Conservation (phyloP, 1,140 invertebrate genomes). For the Eumaeus atala region DNA sequence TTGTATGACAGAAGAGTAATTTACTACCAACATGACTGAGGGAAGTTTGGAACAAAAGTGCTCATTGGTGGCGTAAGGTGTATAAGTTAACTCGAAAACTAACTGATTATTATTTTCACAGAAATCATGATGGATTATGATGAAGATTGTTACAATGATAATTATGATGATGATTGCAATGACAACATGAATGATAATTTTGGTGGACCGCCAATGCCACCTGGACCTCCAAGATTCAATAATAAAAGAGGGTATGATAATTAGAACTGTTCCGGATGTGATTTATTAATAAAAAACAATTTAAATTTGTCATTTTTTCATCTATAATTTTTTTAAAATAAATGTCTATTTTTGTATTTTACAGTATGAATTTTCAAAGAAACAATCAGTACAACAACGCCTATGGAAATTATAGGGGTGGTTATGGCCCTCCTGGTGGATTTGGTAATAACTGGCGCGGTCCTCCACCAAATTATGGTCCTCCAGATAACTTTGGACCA, state of each 20-base stretch:
- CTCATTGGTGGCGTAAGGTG: too few relatives aligned
- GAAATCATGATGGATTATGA: neutral
- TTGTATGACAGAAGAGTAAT: too few relatives aligned
- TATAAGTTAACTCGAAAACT: too few relatives aligned
- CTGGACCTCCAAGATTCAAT: neutral
- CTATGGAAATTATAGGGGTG: slow-evolving; percentile 48
- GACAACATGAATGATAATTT: slow-evolving; percentile 1
- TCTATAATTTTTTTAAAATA: neutral
- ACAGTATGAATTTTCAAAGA: slow-evolving; percentile 16
- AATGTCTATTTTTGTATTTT: neutral
- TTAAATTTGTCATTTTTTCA: neutral
- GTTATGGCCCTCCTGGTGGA: slow-evolving; percentile 36
- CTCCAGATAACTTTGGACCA: slow-evolving; percentile 22
- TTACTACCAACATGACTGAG: too few relatives aligned
- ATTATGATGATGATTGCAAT: neutral
- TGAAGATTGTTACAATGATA: neutral
- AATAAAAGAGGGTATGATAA: neutral
- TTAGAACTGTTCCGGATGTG: too few relatives aligned
- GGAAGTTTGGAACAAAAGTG: too few relatives aligned
- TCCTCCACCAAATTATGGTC: slow-evolving; percentile 18
- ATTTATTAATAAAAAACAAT: too few relatives aligned
- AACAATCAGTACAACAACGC: slow-evolving; percentile 45
- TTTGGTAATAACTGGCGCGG: slow-evolving; percentile 18
- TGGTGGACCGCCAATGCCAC: neutral
- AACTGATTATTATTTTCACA: slow-evolving; percentile 29